Evolutionary conservation across 2,888 invertebrate genomes (phyloP).

Genomic region (Helobdella robusta): DNA sequence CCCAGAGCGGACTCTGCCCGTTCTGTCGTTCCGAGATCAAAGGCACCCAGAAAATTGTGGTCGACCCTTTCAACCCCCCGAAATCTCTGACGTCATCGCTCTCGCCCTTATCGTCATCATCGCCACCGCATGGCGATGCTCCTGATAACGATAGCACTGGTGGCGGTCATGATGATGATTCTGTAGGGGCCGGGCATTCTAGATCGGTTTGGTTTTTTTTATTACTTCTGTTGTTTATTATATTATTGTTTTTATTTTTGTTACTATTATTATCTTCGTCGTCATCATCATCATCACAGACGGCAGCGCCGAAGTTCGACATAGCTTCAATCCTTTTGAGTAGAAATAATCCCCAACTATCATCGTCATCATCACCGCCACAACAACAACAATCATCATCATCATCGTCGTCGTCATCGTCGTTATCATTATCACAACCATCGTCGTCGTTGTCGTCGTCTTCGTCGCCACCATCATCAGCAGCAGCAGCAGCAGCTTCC

Average conservation of each 20-base stretch:
- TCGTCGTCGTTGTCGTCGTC: no score
- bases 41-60: conserved; percentile 94
- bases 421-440: no score
- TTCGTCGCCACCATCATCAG: no score
- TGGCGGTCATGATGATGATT: not conserved
- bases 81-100: conserved; percentile 6
- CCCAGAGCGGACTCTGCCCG: conserved; percentile 62
- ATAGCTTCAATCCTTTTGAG: no score
- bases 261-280: not conserved
- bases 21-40: conserved; percentile 99
- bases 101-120: not conserved
- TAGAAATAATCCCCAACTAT: no score
- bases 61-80: conserved; percentile 71
- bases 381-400: no score
- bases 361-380: conserved; percentile 4
- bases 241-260: not conserved
- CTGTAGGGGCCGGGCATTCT: no score
- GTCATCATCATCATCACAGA: not conserved
- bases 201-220: no score
- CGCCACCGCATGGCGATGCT: not conserved
- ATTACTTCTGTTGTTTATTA: not conserved
- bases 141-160: not conserved
- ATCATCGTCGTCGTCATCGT: no score
- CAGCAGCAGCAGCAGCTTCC: no score
- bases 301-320: no score